Conservation (phyloP, 2,888 invertebrate species). For the Osmoderma eremita region DNA sequence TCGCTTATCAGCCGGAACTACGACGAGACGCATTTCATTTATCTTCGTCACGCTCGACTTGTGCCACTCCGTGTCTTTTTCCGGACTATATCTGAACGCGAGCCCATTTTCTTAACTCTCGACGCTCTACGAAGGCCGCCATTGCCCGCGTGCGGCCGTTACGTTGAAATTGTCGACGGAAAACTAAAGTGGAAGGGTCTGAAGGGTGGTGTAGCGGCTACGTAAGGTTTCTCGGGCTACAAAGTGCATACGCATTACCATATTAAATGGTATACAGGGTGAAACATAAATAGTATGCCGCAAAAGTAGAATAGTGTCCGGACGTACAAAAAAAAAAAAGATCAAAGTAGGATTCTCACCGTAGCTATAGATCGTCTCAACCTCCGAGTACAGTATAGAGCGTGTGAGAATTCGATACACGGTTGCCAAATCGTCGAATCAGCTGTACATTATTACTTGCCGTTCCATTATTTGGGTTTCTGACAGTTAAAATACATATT, state of each 20-base stretch:
- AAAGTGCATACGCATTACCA: constrained; percentile 25
- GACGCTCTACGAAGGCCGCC: constrained; percentile 1
- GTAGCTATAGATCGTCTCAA: too few relatives aligned
- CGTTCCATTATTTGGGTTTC: too few relatives aligned
- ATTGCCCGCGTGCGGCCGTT: background rate
- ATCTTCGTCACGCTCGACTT: constrained; percentile 63
- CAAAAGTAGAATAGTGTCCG: too few relatives aligned
- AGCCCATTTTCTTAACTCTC: constrained; percentile 31
- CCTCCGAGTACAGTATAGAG: too few relatives aligned
- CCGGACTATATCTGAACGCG: constrained; percentile 24
- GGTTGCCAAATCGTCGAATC: too few relatives aligned
- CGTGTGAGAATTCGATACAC: too few relatives aligned
- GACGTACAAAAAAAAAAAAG: too few relatives aligned
- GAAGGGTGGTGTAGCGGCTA: background rate
- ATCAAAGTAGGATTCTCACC: too few relatives aligned
- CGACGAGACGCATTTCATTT: constrained; percentile 58
- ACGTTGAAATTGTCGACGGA: constrained; percentile 18
- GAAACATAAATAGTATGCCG: too few relatives aligned
- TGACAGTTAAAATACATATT: too few relatives aligned
- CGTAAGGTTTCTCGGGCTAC: background rate
- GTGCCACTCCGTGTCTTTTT: constrained; percentile 57
- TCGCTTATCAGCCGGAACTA: constrained; percentile 45
- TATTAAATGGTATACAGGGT: too few relatives aligned
- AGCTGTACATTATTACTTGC: too few relatives aligned
- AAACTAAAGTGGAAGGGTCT: background rate